These are phyloP conservation scores for Epinephelus coioides DNA, from an alignment of 2,797 vertebrate genomes.

Conservation along the genomic window DNA sequence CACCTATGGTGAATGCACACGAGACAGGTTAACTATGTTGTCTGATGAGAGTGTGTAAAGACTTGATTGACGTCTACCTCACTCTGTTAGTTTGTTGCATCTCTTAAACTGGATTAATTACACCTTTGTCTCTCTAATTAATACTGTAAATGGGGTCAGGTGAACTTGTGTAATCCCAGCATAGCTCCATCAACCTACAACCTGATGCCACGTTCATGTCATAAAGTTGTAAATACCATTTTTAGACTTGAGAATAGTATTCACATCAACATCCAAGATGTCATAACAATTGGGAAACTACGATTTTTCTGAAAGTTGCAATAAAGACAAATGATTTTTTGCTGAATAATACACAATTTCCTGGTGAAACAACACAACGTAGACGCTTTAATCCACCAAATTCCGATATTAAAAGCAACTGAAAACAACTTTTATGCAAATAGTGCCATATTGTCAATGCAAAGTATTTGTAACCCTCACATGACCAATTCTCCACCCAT, in stretches of 20 bases:
- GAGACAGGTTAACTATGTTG: constrained; percentile 16
- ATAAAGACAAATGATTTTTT: neutral
- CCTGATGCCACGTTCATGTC: neutral
- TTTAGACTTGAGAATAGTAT: neutral
- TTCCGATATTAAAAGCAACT: neutral
- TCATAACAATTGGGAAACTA: neutral
- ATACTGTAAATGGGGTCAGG: neutral
- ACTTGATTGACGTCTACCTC: constrained; percentile 12
- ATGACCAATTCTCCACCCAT: neutral
- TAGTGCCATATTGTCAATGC: too few relatives aligned
- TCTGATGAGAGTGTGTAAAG: constrained; percentile 13
- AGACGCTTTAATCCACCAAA: neutral
- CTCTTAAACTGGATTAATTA: neutral
- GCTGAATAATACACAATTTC: neutral
- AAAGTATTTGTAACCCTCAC: neutral
- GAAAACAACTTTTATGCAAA: neutral
- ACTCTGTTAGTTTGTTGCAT: constrained; percentile 12
- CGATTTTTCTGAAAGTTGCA: neutral
- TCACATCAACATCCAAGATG: neutral
- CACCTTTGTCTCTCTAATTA: neutral
- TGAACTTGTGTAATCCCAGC: neutral
- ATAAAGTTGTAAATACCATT: neutral
- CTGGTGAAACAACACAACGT: neutral
- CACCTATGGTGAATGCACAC: constrained; percentile 11
- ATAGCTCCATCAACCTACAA: constrained; percentile 6